phyloP scores from a whole-genome alignment of 2,888 invertebrate species.

The Trichopria drosophilae region DNA sequence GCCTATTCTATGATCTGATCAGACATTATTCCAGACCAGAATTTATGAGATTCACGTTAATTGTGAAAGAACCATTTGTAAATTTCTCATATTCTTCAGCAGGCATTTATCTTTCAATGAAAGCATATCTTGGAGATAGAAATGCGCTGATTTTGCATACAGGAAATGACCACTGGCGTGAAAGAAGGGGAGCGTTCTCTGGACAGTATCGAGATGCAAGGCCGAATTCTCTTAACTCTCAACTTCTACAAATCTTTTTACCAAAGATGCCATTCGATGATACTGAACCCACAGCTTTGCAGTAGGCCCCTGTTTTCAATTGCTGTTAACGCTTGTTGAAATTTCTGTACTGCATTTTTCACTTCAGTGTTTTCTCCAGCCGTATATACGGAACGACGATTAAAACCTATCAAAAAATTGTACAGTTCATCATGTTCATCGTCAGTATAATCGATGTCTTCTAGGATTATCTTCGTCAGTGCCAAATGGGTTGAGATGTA shows the following conservation, averaged over 20 bases:
- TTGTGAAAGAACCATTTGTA: slow-evolving; percentile 15
- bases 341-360: too few relatives aligned
- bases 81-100: slow-evolving; percentile 33
- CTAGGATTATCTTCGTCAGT: slow-evolving; percentile 26
- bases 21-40: neutral
- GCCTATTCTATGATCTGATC: neutral
- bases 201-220: slow-evolving; percentile 32
- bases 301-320: too few relatives aligned
- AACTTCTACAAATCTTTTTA: slow-evolving; percentile 34
- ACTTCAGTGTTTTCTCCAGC: slow-evolving; percentile 8
- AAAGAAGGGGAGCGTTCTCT: too few relatives aligned
- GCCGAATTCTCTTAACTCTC: slow-evolving; percentile 34
- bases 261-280: too few relatives aligned
- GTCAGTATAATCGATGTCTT: slow-evolving; percentile 24
- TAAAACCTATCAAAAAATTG: slow-evolving; percentile 11
- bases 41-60: slow-evolving; percentile 33
- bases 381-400: slow-evolving; percentile 9
- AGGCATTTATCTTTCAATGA: too few relatives aligned
- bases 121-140: too few relatives aligned
- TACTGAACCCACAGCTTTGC: too few relatives aligned
- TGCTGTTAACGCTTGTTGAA: too few relatives aligned
- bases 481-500: slow-evolving; percentile 38
- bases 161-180: too few relatives aligned
- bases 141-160: too few relatives aligned
- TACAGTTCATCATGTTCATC: slow-evolving; percentile 24